These are phyloP conservation scores for Bucorvus abyssinicus DNA, from an alignment of 2,797 vertebrate species.

Conservation along the genomic window DNA sequence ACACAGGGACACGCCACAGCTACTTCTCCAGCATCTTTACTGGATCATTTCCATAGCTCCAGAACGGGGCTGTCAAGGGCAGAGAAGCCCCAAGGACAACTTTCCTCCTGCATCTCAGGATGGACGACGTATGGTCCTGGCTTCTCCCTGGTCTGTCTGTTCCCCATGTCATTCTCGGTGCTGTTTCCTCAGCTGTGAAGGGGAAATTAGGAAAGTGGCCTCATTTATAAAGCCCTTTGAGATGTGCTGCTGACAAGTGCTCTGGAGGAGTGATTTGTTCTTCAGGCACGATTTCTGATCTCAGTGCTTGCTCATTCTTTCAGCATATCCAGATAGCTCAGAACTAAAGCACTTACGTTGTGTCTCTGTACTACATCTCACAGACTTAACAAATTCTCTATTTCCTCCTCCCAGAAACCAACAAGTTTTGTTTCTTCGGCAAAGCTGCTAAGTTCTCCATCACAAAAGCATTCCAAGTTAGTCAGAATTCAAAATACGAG, in stretches of 20 bases:
- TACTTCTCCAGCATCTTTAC: not conserved
- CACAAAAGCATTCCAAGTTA: not conserved
- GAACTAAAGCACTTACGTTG: not conserved
- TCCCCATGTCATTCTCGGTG: not conserved
- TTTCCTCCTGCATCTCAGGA: not conserved
- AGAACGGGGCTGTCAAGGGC: fast-evolving
- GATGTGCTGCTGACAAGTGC: not conserved
- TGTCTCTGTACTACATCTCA: not conserved
- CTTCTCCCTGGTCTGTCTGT: not conserved
- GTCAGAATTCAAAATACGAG: not conserved
- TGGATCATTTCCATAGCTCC: not conserved
- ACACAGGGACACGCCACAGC: not conserved
- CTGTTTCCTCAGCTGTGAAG: not conserved
- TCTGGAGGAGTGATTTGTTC: not conserved
- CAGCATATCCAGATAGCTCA: not conserved
- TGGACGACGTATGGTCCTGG: not conserved
- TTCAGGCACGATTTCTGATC: not conserved
- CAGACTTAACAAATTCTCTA: not conserved
- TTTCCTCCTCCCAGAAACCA: not conserved
- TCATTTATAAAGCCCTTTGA: not conserved
- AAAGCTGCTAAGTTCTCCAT: not conserved
- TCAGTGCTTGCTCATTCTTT: not conserved
- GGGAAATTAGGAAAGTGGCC: not conserved
- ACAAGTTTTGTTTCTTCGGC: not conserved
- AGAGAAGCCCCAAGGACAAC: not conserved